A percentile compares a stretch with the other conserved stretches of the same genome.
Evolutionary conservation across 2,888 invertebrate species (phyloP).

Genomic region (Polietes domitor): DNA sequence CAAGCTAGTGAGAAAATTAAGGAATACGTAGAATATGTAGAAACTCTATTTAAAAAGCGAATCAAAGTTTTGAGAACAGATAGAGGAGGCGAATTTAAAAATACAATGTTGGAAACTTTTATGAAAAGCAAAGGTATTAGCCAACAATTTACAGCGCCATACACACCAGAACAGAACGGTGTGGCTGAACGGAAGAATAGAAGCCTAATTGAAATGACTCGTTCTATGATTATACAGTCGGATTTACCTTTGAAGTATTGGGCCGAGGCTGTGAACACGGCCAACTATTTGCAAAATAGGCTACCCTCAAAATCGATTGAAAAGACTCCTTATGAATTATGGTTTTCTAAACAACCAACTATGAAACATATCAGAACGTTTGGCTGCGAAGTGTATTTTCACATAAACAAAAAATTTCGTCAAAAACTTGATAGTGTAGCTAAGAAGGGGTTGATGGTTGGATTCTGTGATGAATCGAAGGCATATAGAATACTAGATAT

Average conservation of each 20-base stretch:
- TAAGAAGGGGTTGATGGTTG: constrained; percentile 25
- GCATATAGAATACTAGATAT: constrained; percentile 26
- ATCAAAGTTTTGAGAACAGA: no score
- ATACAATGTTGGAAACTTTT: no score
- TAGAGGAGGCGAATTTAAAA: no score
- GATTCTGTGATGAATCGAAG: constrained; percentile 27
- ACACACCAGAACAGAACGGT: no score
- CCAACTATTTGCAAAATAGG: background rate
- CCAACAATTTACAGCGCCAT: no score
- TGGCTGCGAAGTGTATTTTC: constrained; percentile 23
- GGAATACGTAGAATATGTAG: no score
- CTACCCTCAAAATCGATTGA: constrained; percentile 17
- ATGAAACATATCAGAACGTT: constrained; percentile 15
- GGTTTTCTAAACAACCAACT: constrained; percentile 19
- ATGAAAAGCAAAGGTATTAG: no score
- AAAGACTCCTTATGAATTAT: background rate
- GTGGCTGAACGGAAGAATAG: no score
- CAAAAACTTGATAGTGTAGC: constrained; percentile 28
- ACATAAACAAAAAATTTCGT: constrained; percentile 25
- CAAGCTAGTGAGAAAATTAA: no score
- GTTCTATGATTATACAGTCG: no score
- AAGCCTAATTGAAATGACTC: no score
- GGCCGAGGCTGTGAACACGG: constrained; percentile 42
- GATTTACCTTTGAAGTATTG: constrained; percentile 34
- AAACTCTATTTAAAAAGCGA: no score